A percentile compares a stretch with the other conserved stretches of the same genome.
Conservation (phyloP, 2,888 invertebrate species). For the Agrochola lota region DNA sequence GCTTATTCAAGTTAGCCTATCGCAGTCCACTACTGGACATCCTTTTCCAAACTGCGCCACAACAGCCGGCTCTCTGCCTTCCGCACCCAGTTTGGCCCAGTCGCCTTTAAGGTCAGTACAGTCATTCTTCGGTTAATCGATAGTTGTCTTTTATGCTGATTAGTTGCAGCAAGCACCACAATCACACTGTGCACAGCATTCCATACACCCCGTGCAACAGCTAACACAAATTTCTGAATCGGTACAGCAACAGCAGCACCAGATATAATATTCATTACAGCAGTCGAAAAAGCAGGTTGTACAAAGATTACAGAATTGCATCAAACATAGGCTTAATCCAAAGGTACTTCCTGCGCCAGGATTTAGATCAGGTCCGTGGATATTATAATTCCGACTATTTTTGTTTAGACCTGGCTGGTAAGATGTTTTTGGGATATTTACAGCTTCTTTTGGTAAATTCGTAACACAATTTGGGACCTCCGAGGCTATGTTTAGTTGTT, state of each 20-base stretch:
- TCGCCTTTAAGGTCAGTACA: too few species aligned
- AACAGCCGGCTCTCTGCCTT: too few species aligned
- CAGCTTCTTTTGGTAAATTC: neutral
- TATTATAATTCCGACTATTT: neutral
- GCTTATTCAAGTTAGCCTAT: neutral
- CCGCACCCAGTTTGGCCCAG: too few species aligned
- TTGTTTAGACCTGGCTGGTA: neutral
- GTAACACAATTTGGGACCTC: too few species aligned
- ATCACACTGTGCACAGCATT: slow-evolving; percentile 22
- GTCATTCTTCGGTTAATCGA: neutral
- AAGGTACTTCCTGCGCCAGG: neutral
- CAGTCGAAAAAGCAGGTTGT: neutral
- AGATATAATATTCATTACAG: slow-evolving; percentile 15
- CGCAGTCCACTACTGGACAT: neutral
- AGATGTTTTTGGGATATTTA: neutral
- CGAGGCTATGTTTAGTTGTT: neutral
- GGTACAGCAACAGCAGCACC: slow-evolving; percentile 22
- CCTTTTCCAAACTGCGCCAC: neutral
- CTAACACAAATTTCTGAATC: slow-evolving; percentile 12
- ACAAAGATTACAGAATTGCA: slow-evolving; percentile 27
- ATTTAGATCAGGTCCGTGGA: neutral
- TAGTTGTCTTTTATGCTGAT: neutral
- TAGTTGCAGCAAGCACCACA: slow-evolving; percentile 15
- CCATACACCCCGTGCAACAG: slow-evolving; percentile 19
- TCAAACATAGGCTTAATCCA: slow-evolving; percentile 8